A percentile compares a stretch with the other conserved stretches of the same genome.
Evolutionary conservation across 2,113 vertebrate species (phyloP).

Genomic region (Colistium nudipinnis): DNA sequence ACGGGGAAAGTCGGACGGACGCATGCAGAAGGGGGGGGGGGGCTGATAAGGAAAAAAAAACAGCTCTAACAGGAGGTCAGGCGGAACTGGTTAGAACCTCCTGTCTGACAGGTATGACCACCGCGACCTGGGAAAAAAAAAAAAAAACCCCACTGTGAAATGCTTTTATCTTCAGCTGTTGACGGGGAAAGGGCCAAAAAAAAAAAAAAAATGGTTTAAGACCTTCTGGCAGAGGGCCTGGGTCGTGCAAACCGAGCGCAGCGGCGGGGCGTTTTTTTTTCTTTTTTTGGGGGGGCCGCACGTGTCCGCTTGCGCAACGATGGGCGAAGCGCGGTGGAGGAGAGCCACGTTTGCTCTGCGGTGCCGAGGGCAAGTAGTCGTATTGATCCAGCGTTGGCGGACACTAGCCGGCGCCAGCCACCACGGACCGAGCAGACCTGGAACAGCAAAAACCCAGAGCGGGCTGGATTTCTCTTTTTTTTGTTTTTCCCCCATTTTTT

Average conservation of each 20-base stretch:
- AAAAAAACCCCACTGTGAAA: not conserved
- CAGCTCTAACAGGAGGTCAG: not conserved
- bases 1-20: slow-evolving; percentile 7
- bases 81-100: slow-evolving; percentile 35
- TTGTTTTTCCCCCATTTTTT: too few species aligned
- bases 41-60: slow-evolving; percentile 39
- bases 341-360: not conserved
- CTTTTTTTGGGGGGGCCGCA: not conserved
- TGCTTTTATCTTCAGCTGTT: not conserved
- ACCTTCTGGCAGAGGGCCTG: too few species aligned
- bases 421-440: not conserved
- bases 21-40: not conserved
- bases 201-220: too few species aligned
- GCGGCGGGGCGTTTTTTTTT: too few species aligned
- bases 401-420: not conserved
- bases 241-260: too few species aligned
- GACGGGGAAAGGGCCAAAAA: not conserved
- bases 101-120: not conserved
- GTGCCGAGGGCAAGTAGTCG: not conserved
- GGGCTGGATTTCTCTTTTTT: not conserved
- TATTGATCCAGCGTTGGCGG: not conserved
- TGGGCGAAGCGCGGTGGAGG: not conserved
- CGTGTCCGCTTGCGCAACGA: not conserved
- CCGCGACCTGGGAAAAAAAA: not conserved
- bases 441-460: not conserved